Evolutionary conservation across 2,888 invertebrate genomes (phyloP).

Genomic region (Dolichopus griseipennis): DNA sequence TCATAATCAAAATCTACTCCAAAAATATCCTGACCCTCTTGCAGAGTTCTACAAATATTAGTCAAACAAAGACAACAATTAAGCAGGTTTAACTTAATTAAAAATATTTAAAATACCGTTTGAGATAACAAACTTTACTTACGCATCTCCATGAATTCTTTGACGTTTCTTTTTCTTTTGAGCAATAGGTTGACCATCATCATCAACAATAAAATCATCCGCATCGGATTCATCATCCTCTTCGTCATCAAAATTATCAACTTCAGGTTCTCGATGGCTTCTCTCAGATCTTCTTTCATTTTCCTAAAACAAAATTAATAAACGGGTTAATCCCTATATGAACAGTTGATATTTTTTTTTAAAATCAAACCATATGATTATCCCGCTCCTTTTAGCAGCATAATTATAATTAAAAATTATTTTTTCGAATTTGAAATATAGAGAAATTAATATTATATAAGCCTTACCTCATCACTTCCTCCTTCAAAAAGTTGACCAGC

Average conservation of each 20-base stretch:
- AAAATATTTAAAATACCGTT: not conserved
- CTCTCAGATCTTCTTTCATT: conserved; percentile 68
- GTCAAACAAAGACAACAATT: not conserved
- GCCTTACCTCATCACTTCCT: conserved; percentile 72
- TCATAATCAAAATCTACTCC: conserved; percentile 98
- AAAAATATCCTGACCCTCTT: conserved; percentile 98
- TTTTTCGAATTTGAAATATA: not conserved
- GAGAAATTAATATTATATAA: not conserved
- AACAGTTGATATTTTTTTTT: not conserved
- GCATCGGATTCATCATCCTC: conserved; percentile 78
- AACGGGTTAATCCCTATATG: not conserved
- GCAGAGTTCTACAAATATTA: conserved; percentile 57
- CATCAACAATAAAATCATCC: conserved; percentile 96
- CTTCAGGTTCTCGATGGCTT: conserved; percentile 52
- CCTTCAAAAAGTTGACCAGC: conserved; percentile 82
- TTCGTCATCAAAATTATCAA: conserved; percentile 64
- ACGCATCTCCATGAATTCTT: conserved; percentile 80
- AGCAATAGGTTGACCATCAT: conserved; percentile 80
- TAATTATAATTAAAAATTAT: not conserved
- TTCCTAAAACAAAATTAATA: conserved; percentile 48
- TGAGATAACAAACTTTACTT: conserved; percentile 40
- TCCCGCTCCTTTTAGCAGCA: not conserved
- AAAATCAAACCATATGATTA: not conserved
- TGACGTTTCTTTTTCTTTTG: conserved; percentile 71
- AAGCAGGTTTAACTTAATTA: no score